phyloP scores from a whole-genome alignment of 2,888 invertebrate genomes.

The Onchidella celtica region DNA sequence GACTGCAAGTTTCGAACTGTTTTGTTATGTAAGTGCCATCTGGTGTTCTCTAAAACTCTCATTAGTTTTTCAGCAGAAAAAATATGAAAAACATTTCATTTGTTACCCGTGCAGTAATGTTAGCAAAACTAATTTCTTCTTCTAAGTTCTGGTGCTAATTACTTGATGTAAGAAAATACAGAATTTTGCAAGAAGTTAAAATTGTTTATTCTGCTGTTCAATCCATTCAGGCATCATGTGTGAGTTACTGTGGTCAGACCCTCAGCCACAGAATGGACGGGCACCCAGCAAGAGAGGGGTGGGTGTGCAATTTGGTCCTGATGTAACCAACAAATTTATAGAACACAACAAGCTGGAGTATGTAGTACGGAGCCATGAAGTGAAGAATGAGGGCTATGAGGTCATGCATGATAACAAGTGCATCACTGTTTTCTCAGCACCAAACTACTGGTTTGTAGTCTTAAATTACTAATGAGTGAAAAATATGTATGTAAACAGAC shows the following conservation, averaged over 20 bases:
- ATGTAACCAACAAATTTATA: slow-evolving; percentile 92
- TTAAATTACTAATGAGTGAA: too few relatives aligned
- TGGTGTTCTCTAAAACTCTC: too few relatives aligned
- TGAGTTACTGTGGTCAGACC: slow-evolving; percentile 99
- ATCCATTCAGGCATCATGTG: slow-evolving; percentile 96
- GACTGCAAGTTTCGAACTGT: too few relatives aligned
- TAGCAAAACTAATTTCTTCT: too few relatives aligned
- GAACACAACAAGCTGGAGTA: slow-evolving; percentile 93
- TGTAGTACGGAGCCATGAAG: slow-evolving; percentile 97
- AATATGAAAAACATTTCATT: too few relatives aligned
- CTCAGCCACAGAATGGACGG: slow-evolving; percentile 92
- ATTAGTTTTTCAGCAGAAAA: too few relatives aligned
- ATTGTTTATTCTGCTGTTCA: too few relatives aligned
- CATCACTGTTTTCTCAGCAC: slow-evolving; percentile 99
- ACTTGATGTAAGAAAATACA: too few relatives aligned
- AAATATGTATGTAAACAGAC: background rate
- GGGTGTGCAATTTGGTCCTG: slow-evolving; percentile 99
- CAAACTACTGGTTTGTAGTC: slow-evolving; percentile 96
- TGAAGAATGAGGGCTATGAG: slow-evolving; percentile 98
- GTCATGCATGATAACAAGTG: slow-evolving; percentile 96
- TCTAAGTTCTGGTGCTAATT: too few relatives aligned
- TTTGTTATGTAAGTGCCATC: too few relatives aligned
- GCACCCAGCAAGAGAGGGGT: slow-evolving; percentile 98
- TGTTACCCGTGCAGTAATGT: too few relatives aligned
- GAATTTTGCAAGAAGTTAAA: too few relatives aligned